These are phyloP conservation scores for Trachemys scripta DNA, from an alignment of 2,113 vertebrate species.

Conservation along the genomic window DNA sequence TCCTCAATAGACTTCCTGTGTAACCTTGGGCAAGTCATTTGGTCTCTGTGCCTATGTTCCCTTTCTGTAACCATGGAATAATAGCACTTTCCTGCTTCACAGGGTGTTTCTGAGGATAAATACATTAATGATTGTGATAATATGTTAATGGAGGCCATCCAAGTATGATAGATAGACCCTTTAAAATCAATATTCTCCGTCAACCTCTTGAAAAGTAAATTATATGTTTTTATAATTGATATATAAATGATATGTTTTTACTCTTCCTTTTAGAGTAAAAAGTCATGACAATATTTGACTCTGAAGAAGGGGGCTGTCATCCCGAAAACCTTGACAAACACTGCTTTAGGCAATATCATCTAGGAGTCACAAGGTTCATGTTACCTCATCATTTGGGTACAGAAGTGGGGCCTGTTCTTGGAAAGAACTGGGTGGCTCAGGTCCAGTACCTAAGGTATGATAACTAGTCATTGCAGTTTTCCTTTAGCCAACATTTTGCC, in stretches of 20 bases:
- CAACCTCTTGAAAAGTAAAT: not conserved
- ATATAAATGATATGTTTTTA: not conserved
- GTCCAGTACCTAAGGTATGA: not conserved
- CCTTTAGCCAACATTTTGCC: not conserved
- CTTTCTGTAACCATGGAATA: not conserved
- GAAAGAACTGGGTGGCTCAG: not conserved
- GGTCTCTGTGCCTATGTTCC: not conserved
- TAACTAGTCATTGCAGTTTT: constrained; percentile 2
- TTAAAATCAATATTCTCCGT: constrained; percentile 22
- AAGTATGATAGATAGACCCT: not conserved
- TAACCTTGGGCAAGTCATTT: not conserved
- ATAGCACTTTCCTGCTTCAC: not conserved
- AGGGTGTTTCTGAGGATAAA: not conserved
- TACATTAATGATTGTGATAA: not conserved
- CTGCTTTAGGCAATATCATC: not conserved
- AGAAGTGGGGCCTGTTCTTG: not conserved
- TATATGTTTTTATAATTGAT: not conserved
- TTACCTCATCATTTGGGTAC: not conserved
- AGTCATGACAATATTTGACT: constrained; percentile 11
- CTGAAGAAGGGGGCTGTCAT: not conserved
- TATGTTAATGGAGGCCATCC: not conserved
- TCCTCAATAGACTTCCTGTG: not conserved
- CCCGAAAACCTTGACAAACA: not conserved
- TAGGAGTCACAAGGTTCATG: constrained; percentile 3
- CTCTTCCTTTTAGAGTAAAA: not conserved